Evolutionary conservation across 2,797 vertebrate species (phyloP).

Genomic region (Ceyx erithaca): DNA sequence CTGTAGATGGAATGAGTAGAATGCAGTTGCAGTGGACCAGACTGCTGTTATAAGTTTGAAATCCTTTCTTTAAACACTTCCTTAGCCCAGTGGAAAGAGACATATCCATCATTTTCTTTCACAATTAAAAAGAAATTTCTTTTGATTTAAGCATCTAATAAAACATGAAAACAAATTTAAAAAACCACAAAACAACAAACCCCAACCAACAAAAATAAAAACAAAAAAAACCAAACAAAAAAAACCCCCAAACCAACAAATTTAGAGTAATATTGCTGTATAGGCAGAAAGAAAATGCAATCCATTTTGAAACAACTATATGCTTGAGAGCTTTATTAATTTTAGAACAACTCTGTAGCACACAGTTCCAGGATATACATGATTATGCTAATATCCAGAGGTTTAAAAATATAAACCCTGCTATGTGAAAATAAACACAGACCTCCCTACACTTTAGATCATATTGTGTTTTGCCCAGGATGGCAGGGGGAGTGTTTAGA

Average conservation of each 20-base stretch:
- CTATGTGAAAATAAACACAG: not conserved
- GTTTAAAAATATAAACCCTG: not conserved
- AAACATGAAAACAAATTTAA: not conserved
- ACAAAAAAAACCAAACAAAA: no score
- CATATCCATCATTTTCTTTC: not conserved
- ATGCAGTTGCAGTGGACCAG: not conserved
- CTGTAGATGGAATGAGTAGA: not conserved
- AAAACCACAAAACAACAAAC: no score
- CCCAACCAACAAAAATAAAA: no score
- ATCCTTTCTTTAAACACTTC: not conserved
- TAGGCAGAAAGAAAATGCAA: not conserved
- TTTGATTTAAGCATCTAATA: constrained; percentile 1
- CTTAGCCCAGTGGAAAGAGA: not conserved
- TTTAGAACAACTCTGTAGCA: not conserved
- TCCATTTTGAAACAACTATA: not conserved
- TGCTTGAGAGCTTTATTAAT: not conserved
- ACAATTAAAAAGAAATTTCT: not conserved
- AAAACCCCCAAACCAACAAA: not conserved
- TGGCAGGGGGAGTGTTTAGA: not conserved
- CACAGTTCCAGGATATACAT: not conserved
- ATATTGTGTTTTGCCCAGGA: not conserved
- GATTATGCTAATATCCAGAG: not conserved
- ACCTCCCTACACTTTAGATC: not conserved
- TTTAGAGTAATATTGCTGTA: not conserved
- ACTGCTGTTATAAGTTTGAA: not conserved